Evolutionary conservation across 2,113 vertebrate species (phyloP), one percentile per base, ranked within the genome.

Genomic region (Ailurus styani): DNA sequence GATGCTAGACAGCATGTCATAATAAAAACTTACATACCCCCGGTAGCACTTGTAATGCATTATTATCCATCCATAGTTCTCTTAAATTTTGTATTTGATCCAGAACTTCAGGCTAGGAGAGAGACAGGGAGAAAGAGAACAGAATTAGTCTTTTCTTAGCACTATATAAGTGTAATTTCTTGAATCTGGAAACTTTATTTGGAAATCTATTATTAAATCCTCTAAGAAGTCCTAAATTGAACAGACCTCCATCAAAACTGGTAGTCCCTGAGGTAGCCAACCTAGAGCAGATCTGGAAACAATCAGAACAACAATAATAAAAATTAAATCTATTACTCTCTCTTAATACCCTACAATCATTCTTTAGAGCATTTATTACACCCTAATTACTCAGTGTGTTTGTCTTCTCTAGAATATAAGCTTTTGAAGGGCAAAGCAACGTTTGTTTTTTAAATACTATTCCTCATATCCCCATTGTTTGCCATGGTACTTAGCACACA

Each of bases 11-110:
- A 91, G 40, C 50, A 94, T 66, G 45, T 66, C 72, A 87, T 62
- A 78, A 96, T 98, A 98, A 96, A 98, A 98, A 98, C 98, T 98
- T 92, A 96, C 99, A 99, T 99, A 99, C 99, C 99, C 99, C 99
- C 98, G 99, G 99, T 98, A 99, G 99, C 37, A 99, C 99, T 99
- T 99, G 99, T 97, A 99, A 98, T 77, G 99, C 99, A 97, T 99
- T 99, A 98, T 99, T 99, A 98, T 99, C 99, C 99, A 99, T 99
- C 99, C 99, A 99, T 90, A 99, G 85, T 97, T 99, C 99, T 98
- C 98, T 99, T 2, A 99, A 98, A 95, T 99, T 99, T 98, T 99
- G 99, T 98, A 99, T 99, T 99, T 99, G 99, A 96, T 99, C 99
- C 95, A 99, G 98, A 98, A 99, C 99, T 98, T 99, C 99, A 93